Conservation (phyloP, 2,113 vertebrate species). For the Montifringilla adamsi region DNA sequence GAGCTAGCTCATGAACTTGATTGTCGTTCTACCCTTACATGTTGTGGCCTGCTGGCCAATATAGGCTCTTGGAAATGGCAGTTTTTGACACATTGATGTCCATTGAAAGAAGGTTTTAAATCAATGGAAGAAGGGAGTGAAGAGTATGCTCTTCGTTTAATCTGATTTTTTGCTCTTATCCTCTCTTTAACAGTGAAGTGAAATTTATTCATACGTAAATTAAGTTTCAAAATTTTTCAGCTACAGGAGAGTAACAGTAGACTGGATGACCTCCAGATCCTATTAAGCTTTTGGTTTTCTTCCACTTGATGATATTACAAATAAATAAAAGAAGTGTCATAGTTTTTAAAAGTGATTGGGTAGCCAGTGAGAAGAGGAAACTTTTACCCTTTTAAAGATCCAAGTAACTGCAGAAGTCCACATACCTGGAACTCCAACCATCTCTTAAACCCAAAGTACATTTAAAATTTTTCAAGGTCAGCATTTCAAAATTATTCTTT, state of each 20-base stretch:
- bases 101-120: background rate
- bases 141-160: background rate
- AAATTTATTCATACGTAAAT: background rate
- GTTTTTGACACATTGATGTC: background rate
- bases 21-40: fast-evolving
- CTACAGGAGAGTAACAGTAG: background rate
- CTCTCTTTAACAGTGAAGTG: background rate
- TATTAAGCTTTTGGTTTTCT: background rate
- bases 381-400: background rate
- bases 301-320: background rate
- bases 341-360: background rate
- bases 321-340: background rate
- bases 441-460: background rate
- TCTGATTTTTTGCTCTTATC: background rate
- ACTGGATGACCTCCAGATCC: background rate
- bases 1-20: background rate
- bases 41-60: background rate
- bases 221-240: background rate
- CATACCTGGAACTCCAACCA: fast-evolving
- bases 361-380: background rate
- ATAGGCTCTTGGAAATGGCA: background rate
- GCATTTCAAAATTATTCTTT: background rate
- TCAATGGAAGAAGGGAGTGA: background rate
- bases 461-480: fast-evolving
- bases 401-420: background rate